Evolutionary conservation across 1,140 invertebrate genomes (phyloP).

Genomic region (Calliopsis andreniformis): DNA sequence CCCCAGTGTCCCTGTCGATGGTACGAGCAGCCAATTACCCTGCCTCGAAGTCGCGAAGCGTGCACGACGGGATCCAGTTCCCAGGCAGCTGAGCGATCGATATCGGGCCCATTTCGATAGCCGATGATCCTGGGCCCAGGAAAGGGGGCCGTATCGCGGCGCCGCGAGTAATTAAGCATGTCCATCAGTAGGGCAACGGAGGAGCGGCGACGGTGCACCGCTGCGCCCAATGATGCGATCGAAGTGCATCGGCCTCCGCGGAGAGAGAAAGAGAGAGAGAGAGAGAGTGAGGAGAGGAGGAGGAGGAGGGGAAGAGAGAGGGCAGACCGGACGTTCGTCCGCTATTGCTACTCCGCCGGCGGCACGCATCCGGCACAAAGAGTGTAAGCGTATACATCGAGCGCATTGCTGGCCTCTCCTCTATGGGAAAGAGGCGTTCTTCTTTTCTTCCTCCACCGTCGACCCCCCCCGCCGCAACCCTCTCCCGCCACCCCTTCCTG

Average conservation of each 20-base stretch:
- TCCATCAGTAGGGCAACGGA: constrained; percentile 20
- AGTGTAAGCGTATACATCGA: constrained; percentile 62
- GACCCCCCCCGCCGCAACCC: not conserved
- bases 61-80: too few relatives aligned
- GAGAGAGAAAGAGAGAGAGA: constrained; percentile 24
- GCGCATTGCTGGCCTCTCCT: constrained; percentile 29
- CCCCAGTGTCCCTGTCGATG: too few relatives aligned
- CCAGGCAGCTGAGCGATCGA: too few relatives aligned
- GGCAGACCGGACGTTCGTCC: constrained; percentile 77
- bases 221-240: constrained; percentile 66
- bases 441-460: constrained; percentile 53
- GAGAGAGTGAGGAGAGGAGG: not conserved
- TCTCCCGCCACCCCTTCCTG: not conserved
- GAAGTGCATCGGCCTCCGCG: constrained; percentile 70
- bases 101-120: too few relatives aligned
- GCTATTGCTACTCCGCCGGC: constrained; percentile 74
- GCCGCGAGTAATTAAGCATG: constrained; percentile 52
- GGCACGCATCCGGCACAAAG: constrained; percentile 76
- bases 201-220: constrained; percentile 9
- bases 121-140: too few relatives aligned
- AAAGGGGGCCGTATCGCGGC: constrained; percentile 6
- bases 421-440: constrained; percentile 73
- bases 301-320: constrained; percentile 29
- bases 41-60: too few relatives aligned
- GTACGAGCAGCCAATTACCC: too few relatives aligned